Conservation (phyloP, 2,888 invertebrate species). For the Heliconius ethilla region DNA sequence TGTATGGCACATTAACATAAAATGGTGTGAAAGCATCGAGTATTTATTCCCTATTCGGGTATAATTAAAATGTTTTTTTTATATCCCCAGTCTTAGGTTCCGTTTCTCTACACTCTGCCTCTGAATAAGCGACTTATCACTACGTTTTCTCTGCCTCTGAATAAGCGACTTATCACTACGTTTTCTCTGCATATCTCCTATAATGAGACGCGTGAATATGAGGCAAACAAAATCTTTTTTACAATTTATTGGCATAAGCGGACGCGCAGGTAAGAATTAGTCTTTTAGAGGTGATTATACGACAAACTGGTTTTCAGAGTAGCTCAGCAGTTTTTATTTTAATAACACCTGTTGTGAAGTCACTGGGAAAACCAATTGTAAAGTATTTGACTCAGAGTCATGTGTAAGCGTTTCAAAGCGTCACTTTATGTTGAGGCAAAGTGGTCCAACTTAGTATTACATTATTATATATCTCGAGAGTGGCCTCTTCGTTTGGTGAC, state of each 20-base stretch:
- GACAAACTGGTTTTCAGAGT: background rate
- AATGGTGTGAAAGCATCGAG: background rate
- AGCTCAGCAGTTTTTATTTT: background rate
- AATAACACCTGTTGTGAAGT: background rate
- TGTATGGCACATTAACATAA: background rate
- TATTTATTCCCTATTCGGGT: background rate
- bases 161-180: background rate
- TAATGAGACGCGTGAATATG: background rate
- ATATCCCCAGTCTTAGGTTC: background rate
- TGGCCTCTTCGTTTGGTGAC: background rate
- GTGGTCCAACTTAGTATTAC: background rate
- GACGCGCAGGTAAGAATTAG: background rate
- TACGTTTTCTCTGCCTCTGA: background rate
- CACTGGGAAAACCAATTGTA: conserved; percentile 17
- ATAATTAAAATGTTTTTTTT: background rate
- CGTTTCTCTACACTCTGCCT: background rate
- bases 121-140: background rate
- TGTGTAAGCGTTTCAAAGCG: background rate
- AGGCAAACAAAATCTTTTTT: background rate
- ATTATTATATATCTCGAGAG: background rate
- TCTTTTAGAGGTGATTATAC: conserved; percentile 6
- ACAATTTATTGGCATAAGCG: background rate
- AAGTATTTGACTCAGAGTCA: conserved; percentile 3
- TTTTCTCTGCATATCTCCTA: background rate
- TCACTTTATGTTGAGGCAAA: background rate